Evolutionary conservation across 2,797 vertebrate genomes (phyloP).

Genomic region (Chrosomus eos): DNA sequence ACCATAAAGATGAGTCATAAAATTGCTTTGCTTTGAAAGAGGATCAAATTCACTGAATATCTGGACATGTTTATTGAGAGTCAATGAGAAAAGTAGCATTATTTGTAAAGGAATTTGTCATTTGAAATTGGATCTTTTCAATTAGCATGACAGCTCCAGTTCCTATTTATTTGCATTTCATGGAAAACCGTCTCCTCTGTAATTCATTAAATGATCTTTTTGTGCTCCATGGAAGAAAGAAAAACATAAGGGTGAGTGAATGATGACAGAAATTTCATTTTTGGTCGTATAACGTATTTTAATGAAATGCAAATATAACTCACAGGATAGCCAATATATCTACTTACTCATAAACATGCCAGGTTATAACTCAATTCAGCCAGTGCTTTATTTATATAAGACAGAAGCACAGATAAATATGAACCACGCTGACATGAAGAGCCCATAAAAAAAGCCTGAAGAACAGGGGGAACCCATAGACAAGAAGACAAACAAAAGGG

Average conservation of each 20-base stretch:
- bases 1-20: not conserved
- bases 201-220: not conserved
- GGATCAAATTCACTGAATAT: not conserved
- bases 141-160: not conserved
- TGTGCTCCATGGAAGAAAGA: not conserved
- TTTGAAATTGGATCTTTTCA: not conserved
- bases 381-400: slow-evolving; percentile 43
- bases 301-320: slow-evolving; percentile 5
- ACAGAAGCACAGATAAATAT: slow-evolving; percentile 39
- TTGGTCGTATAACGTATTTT: not conserved
- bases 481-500: not conserved
- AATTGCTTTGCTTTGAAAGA: not conserved
- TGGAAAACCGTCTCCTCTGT: not conserved
- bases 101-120: not conserved
- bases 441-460: not conserved
- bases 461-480: slow-evolving; percentile 5
- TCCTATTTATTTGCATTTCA: not conserved
- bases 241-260: not conserved
- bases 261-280: not conserved
- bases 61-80: not conserved
- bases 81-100: not conserved
- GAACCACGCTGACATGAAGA: slow-evolving; percentile 23
- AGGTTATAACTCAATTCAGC: slow-evolving; percentile 23
- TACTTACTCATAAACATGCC: slow-evolving; percentile 4
- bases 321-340: slow-evolving; percentile 7